Evolutionary conservation across 2,888 invertebrate species (phyloP).

Genomic region (Shargacucullia verbasci): DNA sequence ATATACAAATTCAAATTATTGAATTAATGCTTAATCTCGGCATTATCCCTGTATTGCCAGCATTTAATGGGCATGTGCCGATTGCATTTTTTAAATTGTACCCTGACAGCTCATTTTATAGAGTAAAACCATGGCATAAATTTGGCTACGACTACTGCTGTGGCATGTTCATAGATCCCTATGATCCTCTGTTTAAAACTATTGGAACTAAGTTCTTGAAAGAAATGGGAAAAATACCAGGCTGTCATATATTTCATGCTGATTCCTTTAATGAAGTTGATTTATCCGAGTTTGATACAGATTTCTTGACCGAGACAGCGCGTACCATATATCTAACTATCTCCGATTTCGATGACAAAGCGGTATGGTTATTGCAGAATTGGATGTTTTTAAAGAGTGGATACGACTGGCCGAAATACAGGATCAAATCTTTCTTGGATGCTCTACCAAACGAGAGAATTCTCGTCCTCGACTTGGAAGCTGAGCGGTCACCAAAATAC

Average conservation of each 20-base stretch:
- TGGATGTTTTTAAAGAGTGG: slow-evolving; percentile 94
- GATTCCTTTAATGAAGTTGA: slow-evolving; percentile 98
- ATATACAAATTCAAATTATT: slow-evolving; percentile 93
- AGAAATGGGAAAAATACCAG: slow-evolving; percentile 84
- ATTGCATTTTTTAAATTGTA: slow-evolving; percentile 91
- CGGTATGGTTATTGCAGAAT: slow-evolving; percentile 96
- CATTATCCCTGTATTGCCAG: slow-evolving; percentile 95
- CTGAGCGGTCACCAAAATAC: slow-evolving; percentile 96
- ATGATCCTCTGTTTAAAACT: slow-evolving; percentile 92
- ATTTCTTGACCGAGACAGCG: slow-evolving; percentile 90
- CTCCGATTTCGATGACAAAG: slow-evolving; percentile 90
- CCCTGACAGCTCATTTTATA: slow-evolving; percentile 91
- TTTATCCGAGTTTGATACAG: slow-evolving; percentile 88
- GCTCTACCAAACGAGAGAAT: slow-evolving; percentile 94
- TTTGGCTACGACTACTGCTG: slow-evolving; percentile 94
- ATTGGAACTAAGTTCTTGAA: slow-evolving; percentile 93
- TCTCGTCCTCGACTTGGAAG: slow-evolving; percentile 96
- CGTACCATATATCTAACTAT: slow-evolving; percentile 92
- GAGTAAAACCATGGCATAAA: slow-evolving; percentile 92
- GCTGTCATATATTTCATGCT: slow-evolving; percentile 93
- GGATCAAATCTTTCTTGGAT: slow-evolving; percentile 92
- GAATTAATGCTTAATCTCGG: slow-evolving; percentile 94
- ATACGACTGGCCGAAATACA: slow-evolving; percentile 91
- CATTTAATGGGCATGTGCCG: slow-evolving; percentile 97
- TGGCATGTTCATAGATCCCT: slow-evolving; percentile 93